These are phyloP conservation scores for Orchesella cincta DNA, from an alignment of 1,140 invertebrate species.

Conservation along the genomic window DNA sequence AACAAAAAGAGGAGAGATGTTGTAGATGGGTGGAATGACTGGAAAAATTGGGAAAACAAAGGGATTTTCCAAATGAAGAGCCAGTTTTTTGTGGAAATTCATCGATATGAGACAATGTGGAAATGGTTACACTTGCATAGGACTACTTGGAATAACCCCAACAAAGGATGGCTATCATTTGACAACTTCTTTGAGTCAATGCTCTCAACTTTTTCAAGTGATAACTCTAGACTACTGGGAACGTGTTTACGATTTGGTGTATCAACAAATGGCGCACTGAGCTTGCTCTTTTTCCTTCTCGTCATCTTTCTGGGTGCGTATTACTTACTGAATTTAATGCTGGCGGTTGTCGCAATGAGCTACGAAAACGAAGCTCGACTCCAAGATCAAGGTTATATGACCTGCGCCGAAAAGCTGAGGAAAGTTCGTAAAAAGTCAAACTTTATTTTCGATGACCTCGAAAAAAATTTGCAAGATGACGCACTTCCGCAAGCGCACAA, in stretches of 20 bases:
- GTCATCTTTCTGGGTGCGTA: slow-evolving; percentile 91
- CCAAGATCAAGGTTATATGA: slow-evolving; percentile 63
- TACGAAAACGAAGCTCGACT: slow-evolving; percentile 89
- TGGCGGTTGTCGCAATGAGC: slow-evolving; percentile 85
- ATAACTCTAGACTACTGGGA: slow-evolving; percentile 91
- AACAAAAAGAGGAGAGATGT: too few species aligned
- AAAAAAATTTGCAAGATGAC: slow-evolving; percentile 55
- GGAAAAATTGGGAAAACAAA: slow-evolving; percentile 44
- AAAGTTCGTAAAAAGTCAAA: slow-evolving; percentile 80
- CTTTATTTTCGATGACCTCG: slow-evolving; percentile 80
- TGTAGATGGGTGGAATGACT: too few species aligned
- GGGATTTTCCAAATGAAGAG: slow-evolving; percentile 48
- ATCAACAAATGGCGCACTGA: slow-evolving; percentile 82
- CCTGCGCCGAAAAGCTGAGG: slow-evolving; percentile 35
- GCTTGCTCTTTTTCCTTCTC: slow-evolving; percentile 85
- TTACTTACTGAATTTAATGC: slow-evolving; percentile 88
- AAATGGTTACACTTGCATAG: slow-evolving; percentile 72
- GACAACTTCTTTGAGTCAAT: slow-evolving; percentile 92
- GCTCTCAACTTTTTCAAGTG: slow-evolving; percentile 85
- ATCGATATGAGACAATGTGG: slow-evolving; percentile 76
- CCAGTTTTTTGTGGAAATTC: slow-evolving; percentile 48
- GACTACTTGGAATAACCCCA: slow-evolving; percentile 81
- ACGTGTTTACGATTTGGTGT: slow-evolving; percentile 91
- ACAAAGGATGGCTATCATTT: slow-evolving; percentile 87
- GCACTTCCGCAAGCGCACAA: neutral